Evolutionary conservation across 2,113 vertebrate species (phyloP).

Genomic region (Pogonocichla stellata): DNA sequence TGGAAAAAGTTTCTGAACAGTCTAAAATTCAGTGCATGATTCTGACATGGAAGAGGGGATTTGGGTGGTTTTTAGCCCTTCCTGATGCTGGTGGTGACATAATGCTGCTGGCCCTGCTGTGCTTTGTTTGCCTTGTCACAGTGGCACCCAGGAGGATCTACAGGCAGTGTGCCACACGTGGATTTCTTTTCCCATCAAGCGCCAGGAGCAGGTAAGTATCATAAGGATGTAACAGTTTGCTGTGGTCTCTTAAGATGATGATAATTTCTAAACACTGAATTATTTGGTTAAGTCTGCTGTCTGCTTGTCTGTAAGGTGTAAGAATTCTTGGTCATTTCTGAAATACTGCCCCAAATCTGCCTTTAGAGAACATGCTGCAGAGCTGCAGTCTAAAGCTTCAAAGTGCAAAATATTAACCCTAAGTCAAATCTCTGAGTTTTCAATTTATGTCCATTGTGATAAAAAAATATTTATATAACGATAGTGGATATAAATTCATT

Average conservation of each 20-base stretch:
- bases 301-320: neutral
- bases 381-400: neutral
- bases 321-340: neutral
- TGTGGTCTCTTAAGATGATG: neutral
- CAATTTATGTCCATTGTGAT: neutral
- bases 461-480: neutral
- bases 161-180: rapidly evolving
- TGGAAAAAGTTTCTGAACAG: neutral
- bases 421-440: neutral
- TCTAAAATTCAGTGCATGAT: neutral
- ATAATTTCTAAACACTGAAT: neutral
- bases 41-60: rapidly evolving
- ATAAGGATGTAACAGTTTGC: neutral
- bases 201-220: neutral
- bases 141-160: rapidly evolving
- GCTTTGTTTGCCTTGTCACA: neutral
- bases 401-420: neutral
- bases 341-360: neutral
- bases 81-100: neutral
- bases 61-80: neutral
- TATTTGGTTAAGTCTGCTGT: neutral
- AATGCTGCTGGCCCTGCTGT: neutral
- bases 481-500: neutral
- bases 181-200: neutral
- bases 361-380: neutral